Evolutionary conservation across 2,797 vertebrate species (phyloP).

Genomic region (Cossypha polioptera): DNA sequence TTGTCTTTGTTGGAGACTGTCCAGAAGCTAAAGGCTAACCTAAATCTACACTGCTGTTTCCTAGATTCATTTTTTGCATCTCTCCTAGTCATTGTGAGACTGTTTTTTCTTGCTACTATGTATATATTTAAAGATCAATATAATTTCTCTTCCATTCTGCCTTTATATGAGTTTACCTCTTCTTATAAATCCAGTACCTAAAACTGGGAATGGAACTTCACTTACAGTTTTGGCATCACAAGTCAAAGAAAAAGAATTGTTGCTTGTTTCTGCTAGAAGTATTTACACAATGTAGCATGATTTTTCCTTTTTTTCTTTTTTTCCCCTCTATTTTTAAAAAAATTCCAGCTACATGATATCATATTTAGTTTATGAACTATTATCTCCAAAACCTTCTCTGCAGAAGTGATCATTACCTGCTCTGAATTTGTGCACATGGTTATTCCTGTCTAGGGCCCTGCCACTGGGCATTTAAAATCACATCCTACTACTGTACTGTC

Average conservation of each 20-base stretch:
- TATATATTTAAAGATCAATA: background rate
- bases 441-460: background rate
- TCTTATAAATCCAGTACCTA: background rate
- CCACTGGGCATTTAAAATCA: background rate
- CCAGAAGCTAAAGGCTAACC: background rate
- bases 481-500: background rate
- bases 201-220: background rate
- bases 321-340: fast-evolving
- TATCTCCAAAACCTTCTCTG: background rate
- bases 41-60: background rate
- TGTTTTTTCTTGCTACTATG: background rate
- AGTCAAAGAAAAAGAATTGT: background rate
- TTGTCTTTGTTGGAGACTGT: background rate
- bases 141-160: background rate
- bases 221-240: background rate
- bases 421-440: background rate
- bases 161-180: background rate
- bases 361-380: background rate
- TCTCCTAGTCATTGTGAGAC: background rate
- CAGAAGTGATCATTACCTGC: background rate
- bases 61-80: background rate
- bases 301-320: background rate
- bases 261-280: background rate
- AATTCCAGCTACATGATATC: background rate
- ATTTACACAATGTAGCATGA: background rate